phyloP scores from a whole-genome alignment of 1,140 invertebrate species.

The Batillaria attramentaria region DNA sequence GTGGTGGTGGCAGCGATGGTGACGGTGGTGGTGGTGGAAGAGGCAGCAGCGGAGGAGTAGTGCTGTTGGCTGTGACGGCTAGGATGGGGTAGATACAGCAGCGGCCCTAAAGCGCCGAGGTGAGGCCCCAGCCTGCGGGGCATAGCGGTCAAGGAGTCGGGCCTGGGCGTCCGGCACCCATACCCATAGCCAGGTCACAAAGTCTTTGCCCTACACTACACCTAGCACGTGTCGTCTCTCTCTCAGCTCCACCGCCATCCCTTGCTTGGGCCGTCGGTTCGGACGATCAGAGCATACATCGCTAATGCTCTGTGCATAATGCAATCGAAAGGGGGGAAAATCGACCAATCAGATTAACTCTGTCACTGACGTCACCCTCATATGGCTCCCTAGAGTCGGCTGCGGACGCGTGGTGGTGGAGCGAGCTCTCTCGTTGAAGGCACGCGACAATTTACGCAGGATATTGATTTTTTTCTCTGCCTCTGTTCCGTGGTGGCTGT shows the following conservation, averaged over 20 bases:
- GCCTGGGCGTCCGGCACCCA: neutral
- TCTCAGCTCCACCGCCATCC: too few relatives aligned
- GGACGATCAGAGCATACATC: too few relatives aligned
- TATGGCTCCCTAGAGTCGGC: neutral
- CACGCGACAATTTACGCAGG: too few relatives aligned
- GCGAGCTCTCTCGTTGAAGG: too few relatives aligned
- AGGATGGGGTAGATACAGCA: neutral
- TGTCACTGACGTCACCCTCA: slow-evolving; percentile 11
- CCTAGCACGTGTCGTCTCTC: too few relatives aligned
- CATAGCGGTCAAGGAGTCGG: slow-evolving; percentile 19
- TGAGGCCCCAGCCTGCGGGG: slow-evolving; percentile 10
- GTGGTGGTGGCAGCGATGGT: neutral
- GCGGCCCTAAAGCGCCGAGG: slow-evolving; percentile 10
- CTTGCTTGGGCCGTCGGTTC: too few relatives aligned
- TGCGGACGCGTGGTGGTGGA: neutral
- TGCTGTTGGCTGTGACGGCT: neutral
- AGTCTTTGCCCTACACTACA: neutral
- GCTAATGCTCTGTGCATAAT: slow-evolving; percentile 14
- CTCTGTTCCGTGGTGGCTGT: too few relatives aligned
- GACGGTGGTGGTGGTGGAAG: neutral
- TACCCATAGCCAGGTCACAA: neutral
- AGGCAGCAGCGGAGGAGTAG: neutral
- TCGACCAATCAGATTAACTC: slow-evolving; percentile 11
- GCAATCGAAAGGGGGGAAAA: neutral
- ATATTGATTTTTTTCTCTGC: slow-evolving; percentile 24